Evolutionary conservation across 2,113 vertebrate species (phyloP).

Genomic region (Mungos mungo): DNA sequence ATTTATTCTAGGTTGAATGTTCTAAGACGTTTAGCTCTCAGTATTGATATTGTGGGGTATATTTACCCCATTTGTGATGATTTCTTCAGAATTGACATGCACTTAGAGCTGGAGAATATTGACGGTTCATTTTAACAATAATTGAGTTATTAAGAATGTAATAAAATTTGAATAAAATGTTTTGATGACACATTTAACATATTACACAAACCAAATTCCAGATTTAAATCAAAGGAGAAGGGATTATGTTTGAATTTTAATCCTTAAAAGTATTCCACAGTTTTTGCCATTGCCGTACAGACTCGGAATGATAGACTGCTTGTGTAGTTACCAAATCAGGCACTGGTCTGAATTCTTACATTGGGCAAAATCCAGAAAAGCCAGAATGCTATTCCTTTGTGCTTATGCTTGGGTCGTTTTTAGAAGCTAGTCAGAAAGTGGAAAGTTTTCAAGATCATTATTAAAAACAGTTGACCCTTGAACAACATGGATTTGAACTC

Average conservation of each 20-base stretch:
- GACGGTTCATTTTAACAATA: slow-evolving; percentile 1
- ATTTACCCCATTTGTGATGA: background rate
- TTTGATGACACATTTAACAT: background rate
- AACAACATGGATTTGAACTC: background rate
- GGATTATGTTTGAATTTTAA: background rate
- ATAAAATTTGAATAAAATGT: slow-evolving; percentile 1
- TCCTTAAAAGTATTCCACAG: background rate
- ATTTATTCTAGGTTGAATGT: slow-evolving; percentile 34
- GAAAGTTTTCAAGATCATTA: background rate
- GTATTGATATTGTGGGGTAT: background rate
- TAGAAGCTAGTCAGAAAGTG: background rate
- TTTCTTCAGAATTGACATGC: background rate
- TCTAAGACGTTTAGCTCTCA: background rate
- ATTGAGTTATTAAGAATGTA: background rate
- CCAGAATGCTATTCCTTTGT: background rate
- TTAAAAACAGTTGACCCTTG: background rate
- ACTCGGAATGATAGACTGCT: background rate
- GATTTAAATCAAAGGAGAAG: background rate
- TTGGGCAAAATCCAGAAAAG: background rate
- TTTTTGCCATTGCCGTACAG: background rate
- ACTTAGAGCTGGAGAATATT: background rate
- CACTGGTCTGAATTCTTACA: background rate
- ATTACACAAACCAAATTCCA: background rate
- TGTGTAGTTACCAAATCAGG: background rate
- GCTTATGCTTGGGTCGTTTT: background rate